Evolutionary conservation across 2,797 vertebrate species (phyloP).

Genomic region (Eleutherodactylus coqui): DNA sequence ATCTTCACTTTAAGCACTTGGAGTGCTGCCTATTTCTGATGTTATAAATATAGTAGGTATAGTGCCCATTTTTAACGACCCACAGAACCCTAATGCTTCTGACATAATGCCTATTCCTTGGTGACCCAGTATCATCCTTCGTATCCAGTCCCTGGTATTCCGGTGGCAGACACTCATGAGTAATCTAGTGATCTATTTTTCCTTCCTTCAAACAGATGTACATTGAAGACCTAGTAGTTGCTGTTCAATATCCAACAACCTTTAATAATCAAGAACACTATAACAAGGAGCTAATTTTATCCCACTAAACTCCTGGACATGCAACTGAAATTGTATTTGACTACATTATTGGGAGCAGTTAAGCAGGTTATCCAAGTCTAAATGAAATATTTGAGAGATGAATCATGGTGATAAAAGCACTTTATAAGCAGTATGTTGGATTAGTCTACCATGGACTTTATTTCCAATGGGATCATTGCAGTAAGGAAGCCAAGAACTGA

Average conservation of each 20-base stretch:
- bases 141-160: not conserved
- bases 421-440: not conserved
- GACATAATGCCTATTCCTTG: not conserved
- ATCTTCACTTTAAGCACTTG: too few relatives aligned
- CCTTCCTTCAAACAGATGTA: not conserved
- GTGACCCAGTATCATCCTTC: not conserved
- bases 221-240: not conserved
- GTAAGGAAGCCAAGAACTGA: not conserved
- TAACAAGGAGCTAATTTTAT: not conserved
- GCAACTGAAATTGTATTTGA: not conserved
- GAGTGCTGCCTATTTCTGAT: too few relatives aligned
- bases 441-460: not conserved
- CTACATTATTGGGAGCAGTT: not conserved
- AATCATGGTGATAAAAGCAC: not conserved
- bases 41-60: too few relatives aligned
- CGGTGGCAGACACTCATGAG: not conserved
- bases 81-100: too few relatives aligned
- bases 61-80: not conserved
- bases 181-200: not conserved
- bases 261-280: not conserved
- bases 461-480: not conserved
- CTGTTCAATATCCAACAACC: not conserved
- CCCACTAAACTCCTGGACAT: not conserved
- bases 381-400: slow-evolving; percentile 5
- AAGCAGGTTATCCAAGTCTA: not conserved